Evolutionary conservation across 2,113 vertebrate species (phyloP), one percentile per base, ranked within the genome.

Genomic region (Rhombomys opimus): DNA sequence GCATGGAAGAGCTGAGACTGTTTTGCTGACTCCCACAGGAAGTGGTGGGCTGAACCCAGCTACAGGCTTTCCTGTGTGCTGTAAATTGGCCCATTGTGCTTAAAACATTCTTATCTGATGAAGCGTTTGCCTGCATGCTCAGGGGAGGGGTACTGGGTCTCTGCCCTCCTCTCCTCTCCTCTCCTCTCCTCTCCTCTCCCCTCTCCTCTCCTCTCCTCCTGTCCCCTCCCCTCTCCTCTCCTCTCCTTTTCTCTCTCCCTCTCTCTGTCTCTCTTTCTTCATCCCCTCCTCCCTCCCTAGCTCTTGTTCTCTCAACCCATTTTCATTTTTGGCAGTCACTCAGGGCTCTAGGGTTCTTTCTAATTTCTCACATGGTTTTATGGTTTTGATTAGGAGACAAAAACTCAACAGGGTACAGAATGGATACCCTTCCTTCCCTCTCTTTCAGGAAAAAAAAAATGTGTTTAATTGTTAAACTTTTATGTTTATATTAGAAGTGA

Each of bases 61-160:
- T 96, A 89, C 97, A 96, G 86, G 52, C 94, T 97, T 98, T 91
- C 96, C 97, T 97, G 89, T 98, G 82, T 75, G 63, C 75, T 20
- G 18, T 76, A 93, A 97, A 96, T 91, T 95, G 96, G 96, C 94
- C 95, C 89, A 82, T 0, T 11, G 86, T 93, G 90, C 50, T 67
- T 92, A 97, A 96, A 98, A 88, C 87, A 95, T 93, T 97, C 97
- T 98, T 98, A 95, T 97, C 97, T 96, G 97, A 95, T 96, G 93
- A 97, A 97, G 96, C 96, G 78, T 14, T 97, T 59, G 85, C 76
- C 81, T 95, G 82, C 50, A 81, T 3, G 0, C 89, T 90, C 25
- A 20, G 96, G 97, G 97, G 93, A 95, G 88, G 65, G 80, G 30
- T 5, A 0, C 0, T 52, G 81, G 15, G 54, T 87, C 95, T 94